phyloP scores from a whole-genome alignment of 2,797 vertebrate species.

The Rhinoraja longicauda region DNA sequence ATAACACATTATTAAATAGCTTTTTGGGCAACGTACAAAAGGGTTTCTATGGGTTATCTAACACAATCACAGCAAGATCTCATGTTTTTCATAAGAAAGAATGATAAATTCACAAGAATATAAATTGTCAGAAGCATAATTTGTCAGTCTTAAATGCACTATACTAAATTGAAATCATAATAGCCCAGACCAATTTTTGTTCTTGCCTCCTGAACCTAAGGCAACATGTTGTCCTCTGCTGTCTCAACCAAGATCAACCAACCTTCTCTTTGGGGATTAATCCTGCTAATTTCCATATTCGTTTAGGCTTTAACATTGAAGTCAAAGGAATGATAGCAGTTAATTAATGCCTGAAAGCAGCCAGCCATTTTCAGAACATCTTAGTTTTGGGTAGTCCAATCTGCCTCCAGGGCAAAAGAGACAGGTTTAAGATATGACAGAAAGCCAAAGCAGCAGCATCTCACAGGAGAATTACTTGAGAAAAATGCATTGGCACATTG shows the following conservation, averaged over 20 bases:
- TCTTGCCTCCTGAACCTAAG: too few relatives aligned
- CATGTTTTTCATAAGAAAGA: background rate
- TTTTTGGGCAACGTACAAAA: background rate
- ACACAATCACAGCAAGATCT: background rate
- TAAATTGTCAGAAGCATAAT: background rate
- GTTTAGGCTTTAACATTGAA: too few relatives aligned
- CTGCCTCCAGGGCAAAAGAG: background rate
- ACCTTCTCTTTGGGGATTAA: too few relatives aligned
- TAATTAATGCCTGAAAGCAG: background rate
- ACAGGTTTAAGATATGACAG: background rate
- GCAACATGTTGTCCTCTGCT: too few relatives aligned
- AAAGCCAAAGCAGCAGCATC: background rate
- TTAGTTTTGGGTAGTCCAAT: background rate
- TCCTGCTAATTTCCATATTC: too few relatives aligned
- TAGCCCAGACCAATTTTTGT: too few relatives aligned
- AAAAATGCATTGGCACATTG: too few relatives aligned
- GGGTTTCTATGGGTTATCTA: background rate
- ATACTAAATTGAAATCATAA: too few relatives aligned
- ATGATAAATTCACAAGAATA: background rate
- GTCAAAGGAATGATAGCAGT: too few relatives aligned
- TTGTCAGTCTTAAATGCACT: background rate
- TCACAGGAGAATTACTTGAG: background rate
- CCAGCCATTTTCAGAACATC: background rate
- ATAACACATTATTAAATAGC: background rate
- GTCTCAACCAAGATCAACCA: too few relatives aligned